These are phyloP conservation scores for Calephelis virginiensis DNA, from an alignment of 1,140 invertebrate species.

Conservation along the genomic window DNA sequence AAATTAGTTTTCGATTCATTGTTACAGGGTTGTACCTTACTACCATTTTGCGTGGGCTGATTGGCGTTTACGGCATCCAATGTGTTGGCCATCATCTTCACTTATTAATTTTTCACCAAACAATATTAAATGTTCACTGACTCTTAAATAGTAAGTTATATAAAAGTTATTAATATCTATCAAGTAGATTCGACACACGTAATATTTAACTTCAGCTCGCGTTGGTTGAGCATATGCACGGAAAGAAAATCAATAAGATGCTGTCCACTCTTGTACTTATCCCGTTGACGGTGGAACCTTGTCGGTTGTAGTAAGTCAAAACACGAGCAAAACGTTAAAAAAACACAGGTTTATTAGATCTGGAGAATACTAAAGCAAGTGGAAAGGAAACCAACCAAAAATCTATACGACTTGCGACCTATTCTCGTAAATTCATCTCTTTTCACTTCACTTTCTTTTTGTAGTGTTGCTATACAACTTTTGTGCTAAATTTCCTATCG, in stretches of 20 bases:
- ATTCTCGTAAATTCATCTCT: conserved; percentile 78
- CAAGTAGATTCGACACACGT: conserved; percentile 54
- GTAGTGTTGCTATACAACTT: conserved; percentile 47
- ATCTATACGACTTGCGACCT: conserved; percentile 76
- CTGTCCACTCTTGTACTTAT: conserved; percentile 74
- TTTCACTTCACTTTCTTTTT: conserved; percentile 77
- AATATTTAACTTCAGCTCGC: conserved; percentile 65
- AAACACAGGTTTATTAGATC: conserved; percentile 73
- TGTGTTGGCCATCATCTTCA: conserved; percentile 77
- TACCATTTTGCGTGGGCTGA: conserved; percentile 79
- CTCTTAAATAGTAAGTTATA: conserved; percentile 33
- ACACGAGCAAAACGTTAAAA: conserved; percentile 66
- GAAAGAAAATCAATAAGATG: conserved; percentile 78
- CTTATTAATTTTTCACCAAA: conserved; percentile 52
- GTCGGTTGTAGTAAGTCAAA: conserved; percentile 64
- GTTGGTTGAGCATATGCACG: conserved; percentile 75
- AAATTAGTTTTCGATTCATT: conserved; percentile 87
- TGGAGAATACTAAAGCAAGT: conserved; percentile 73
- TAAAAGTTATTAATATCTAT: conserved; percentile 46
- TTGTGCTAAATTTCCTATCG: background rate
- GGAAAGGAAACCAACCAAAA: conserved; percentile 78
- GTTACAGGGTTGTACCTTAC: conserved; percentile 79
- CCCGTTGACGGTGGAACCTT: conserved; percentile 57
- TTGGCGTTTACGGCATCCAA: conserved; percentile 75
- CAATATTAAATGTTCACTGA: conserved; percentile 49